Evolutionary conservation across 2,113 vertebrate species (phyloP), one percentile per base, ranked within the genome.

Genomic region (Chaetura pelagica): DNA sequence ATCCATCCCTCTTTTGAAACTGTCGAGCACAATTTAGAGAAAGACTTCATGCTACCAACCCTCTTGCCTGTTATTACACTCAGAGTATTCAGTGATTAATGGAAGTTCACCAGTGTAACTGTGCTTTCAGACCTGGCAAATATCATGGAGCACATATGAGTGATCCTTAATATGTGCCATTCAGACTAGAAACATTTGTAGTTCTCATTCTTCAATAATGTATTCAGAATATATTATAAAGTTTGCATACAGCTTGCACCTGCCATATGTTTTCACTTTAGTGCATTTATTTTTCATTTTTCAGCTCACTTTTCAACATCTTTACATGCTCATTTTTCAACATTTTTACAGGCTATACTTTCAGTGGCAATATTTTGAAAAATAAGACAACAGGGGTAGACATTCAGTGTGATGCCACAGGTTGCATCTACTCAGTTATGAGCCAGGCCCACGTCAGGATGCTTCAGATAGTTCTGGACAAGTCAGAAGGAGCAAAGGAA

Each of bases 251-350:
- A 61, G 84, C 58, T 62, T 87, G 40, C 81, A 93, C 87, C 87
- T 94, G 87, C 44, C 87, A 68, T 73, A 64, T 91, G 81, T 95
- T 96, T 96, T 87, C 78, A 83, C 27, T 89, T 87, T 55, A 82
- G 49, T 4, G 2, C 7, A 7, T 74, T 77, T 85, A 85, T 76
- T 96, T 95, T 89, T 85, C n/a, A 69, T 85, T 91, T 91, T 83
- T 69, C 32, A 64, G 24, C 26, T 79, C 48, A 38, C 22, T 92
- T 94, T 85, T 87, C 88, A 85, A 67, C 73, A 77, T 73, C 68
- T 87, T 74, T 32, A 40, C 62, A 80, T 26, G 51, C 55, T 78
- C 46, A 30, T 64, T 96, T 92, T 93, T 95, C 68, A 84, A 42
- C 46, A 68, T 44, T 26, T 85, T 77, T 81, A 61, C 11, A 62